Evolutionary conservation across 2,113 vertebrate genomes (phyloP), one percentile per base, ranked within the genome.

Genomic region (Passer montanus): DNA sequence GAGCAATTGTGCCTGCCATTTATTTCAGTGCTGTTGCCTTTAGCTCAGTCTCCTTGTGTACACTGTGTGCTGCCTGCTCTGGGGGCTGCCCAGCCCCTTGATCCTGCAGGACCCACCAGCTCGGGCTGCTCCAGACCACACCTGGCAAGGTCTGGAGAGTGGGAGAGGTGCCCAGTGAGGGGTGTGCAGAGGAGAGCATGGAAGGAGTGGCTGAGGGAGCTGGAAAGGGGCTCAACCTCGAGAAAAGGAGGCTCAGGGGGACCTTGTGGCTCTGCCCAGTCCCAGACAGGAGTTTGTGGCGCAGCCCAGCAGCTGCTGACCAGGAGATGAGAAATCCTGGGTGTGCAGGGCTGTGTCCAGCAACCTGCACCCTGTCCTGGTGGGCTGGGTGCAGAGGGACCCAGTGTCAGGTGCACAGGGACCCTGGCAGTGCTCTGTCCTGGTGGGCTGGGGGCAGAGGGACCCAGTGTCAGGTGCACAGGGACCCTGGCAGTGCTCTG

Each of bases 1-100:
- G 90, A 95, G 93, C 92, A 93, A 96, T 96, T 93, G 94, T 64
- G 28, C 11, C 90, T 93, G 92, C 96, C 95, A 84, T 94, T 88
- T 96, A 86, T 94, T 93, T 90, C 83, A 70, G 75, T 70, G 87
- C 87, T 88, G 93, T 92, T 95, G 96, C 94, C 94, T 95, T 94
- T 95, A 69, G 66, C 50, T 60, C 47, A 4, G 72, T n/a, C 43
- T 86, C 82, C 85, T 11, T 92, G 87, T 60, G 82, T 80, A 77
- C 78, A 58, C 55, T 30, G 22, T 16, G 6, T 16, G 56, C 50
- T 21, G 87, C 78, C 63, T 50, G 73, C 89, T 60, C 55, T 2
- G 8, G 28, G 56, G 8, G 39, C 70, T 20, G 24, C 55, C 56
- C 8, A 15, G 41, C 76, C 6, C 14, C 5, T 3, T 2, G 1